These are phyloP conservation scores for Pseudococcus jackbeardsleyi DNA, from an alignment of 2,888 invertebrate genomes.

Conservation along the genomic window DNA sequence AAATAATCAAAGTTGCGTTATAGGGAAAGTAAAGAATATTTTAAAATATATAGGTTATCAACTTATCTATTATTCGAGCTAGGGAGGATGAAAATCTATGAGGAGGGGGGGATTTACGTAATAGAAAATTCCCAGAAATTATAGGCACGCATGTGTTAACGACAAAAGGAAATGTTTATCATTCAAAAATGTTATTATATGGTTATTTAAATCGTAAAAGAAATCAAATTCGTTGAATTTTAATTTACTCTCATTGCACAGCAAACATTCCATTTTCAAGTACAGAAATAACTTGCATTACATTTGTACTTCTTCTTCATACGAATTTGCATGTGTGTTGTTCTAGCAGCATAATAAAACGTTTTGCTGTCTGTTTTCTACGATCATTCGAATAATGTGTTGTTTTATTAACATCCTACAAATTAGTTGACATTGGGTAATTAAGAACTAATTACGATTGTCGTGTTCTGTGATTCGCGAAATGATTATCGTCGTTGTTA, in stretches of 20 bases:
- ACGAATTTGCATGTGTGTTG: neutral
- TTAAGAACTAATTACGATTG: neutral
- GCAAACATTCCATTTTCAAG: neutral
- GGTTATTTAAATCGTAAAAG: neutral
- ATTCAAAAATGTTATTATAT: neutral
- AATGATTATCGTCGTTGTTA: neutral
- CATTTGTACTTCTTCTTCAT: neutral
- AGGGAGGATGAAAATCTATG: neutral
- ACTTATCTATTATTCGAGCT: neutral
- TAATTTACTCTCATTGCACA: slow-evolving; percentile 5
- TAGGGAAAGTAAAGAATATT: too few relatives aligned
- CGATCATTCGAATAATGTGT: neutral
- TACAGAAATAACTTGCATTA: neutral
- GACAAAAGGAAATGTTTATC: slow-evolving; percentile 3
- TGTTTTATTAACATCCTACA: neutral
- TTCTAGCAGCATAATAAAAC: neutral
- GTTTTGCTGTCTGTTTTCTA: neutral
- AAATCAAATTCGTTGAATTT: slow-evolving; percentile 17
- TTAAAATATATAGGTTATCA: too few relatives aligned
- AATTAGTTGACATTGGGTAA: neutral
- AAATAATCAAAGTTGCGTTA: too few relatives aligned
- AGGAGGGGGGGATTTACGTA: neutral
- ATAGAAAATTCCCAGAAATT: neutral
- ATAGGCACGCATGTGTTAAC: slow-evolving; percentile 9
- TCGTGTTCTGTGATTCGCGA: neutral